phyloP scores from a whole-genome alignment of 1,140 invertebrate genomes.

The Sarcophaga bullata region DNA sequence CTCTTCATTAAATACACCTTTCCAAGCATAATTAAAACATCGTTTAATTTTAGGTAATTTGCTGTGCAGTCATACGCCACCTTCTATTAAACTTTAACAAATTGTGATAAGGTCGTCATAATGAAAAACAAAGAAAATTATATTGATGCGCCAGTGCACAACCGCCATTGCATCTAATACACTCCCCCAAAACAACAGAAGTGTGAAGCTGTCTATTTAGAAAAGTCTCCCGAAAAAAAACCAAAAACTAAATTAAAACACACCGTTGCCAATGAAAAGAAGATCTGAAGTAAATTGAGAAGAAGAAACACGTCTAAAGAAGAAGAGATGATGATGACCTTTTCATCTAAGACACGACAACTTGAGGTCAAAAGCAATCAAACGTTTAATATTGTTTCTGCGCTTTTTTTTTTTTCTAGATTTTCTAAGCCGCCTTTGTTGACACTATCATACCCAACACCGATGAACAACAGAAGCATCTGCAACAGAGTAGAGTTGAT shows the following conservation, averaged over 20 bases:
- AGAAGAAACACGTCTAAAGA: neutral
- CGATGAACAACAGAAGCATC: neutral
- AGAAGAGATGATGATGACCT: slow-evolving; percentile 33
- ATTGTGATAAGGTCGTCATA: neutral
- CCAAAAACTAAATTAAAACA: slow-evolving; percentile 19
- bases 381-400: slow-evolving; percentile 27
- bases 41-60: neutral
- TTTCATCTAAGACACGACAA: slow-evolving; percentile 38
- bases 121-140: neutral
- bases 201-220: slow-evolving; percentile 30
- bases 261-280: neutral
- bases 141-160: too few relatives aligned
- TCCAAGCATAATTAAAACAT: neutral
- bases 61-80: neutral
- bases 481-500: neutral
- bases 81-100: neutral
- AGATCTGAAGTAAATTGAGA: neutral
- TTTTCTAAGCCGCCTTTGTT: slow-evolving; percentile 26
- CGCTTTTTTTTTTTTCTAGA: neutral
- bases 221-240: slow-evolving; percentile 9
- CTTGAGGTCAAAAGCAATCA: slow-evolving; percentile 40
- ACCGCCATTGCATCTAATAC: neutral
- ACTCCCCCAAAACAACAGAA: slow-evolving; percentile 31
- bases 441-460: neutral
- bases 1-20: too few relatives aligned